Percentiles rank a stretch among this genome's conserved stretches.
Evolutionary conservation across 92 coral and sea anemone species (phyloP).

Genomic region (Umimayanthus chanpuru): DNA sequence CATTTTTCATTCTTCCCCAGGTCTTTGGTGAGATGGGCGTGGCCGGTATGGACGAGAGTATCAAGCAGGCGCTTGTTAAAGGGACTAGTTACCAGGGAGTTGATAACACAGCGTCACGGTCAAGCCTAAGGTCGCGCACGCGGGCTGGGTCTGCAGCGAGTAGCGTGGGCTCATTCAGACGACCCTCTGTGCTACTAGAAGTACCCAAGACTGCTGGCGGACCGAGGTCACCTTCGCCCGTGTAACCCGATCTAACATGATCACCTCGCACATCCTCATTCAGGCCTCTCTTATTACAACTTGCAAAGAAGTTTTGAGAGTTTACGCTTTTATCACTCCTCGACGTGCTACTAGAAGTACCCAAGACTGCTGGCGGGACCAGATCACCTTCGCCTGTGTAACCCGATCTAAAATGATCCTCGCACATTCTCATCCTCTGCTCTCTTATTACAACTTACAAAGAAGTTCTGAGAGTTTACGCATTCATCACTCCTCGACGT

Average conservation of each 20-base stretch:
- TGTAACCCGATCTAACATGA: conserved; percentile 20
- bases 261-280: too few species aligned
- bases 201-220: conserved; percentile 75
- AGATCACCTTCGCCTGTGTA: conserved; percentile 85
- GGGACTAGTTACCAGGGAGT: conserved; percentile 90
- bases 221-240: conserved; percentile 78
- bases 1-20: conserved; percentile 36
- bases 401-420: neutral
- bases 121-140: conserved; percentile 65
- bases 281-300: too few species aligned
- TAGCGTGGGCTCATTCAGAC: conserved; percentile 64
- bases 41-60: conserved; percentile 93
- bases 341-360: conserved; percentile 66
- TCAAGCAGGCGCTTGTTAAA: conserved; percentile 90
- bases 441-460: too few species aligned
- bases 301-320: too few species aligned
- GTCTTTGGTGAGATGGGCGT: conserved; percentile 97
- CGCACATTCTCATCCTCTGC: too few species aligned
- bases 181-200: conserved; percentile 84
- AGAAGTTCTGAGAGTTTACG: too few species aligned
- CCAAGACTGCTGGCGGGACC: conserved; percentile 64
- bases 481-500: too few species aligned
- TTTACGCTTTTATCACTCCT: too few species aligned
- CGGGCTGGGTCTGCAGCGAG: conserved; percentile 50
- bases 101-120: conserved; percentile 76